Evolutionary conservation across 1,140 invertebrate genomes (phyloP), one percentile per base, ranked within the genome.

Genomic region (Ceratina japonica): DNA sequence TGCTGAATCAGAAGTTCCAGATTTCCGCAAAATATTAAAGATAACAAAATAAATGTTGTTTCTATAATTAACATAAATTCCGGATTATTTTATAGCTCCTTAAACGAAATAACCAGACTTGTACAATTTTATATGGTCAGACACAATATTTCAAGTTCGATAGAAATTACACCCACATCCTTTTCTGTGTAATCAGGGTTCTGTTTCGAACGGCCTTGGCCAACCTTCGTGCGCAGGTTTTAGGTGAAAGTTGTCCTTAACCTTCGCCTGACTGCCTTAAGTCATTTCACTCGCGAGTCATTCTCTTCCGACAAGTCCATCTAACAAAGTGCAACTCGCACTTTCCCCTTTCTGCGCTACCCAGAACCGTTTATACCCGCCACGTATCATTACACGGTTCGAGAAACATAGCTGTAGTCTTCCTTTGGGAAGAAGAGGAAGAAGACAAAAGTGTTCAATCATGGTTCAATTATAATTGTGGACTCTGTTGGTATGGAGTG

Each of bases 171-270:
- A 3, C 3, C 13, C 5, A n/a, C 22, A 65, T 58, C 20, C 16
- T 58, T 58, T 20, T 58, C 56, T 58, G 18, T n/a, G 7, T 20
- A 58, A 20, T 20, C 56, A 8, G 18, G 61, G 0, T 31, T 15
- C 3, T 31, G 61, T 62, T 12, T 68, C 1, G 1, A 24, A 18
- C 31, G 37, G 37, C 54, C 18, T 75, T 69, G 18, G 13, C 15
- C 44, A 69, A 31, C 64, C 74, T 76, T 76, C 74, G 51, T 51
- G 31, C 37, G 37, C 63, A 59, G 68, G 63, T 75, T 69, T 76
- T 69, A 76, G 65, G 65, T 69, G 74, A 76, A 76, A 76, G 74
- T 76, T n/a, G 74, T 69, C 74, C 65, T 76, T 76, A 76, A 76
- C 74, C 74, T 76, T 76, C 74, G 74, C 65, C 59, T 56, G 24